These are phyloP conservation scores for Melanotaenia maccullochi DNA, from an alignment of 2,797 vertebrate genomes.

Conservation along the genomic window DNA sequence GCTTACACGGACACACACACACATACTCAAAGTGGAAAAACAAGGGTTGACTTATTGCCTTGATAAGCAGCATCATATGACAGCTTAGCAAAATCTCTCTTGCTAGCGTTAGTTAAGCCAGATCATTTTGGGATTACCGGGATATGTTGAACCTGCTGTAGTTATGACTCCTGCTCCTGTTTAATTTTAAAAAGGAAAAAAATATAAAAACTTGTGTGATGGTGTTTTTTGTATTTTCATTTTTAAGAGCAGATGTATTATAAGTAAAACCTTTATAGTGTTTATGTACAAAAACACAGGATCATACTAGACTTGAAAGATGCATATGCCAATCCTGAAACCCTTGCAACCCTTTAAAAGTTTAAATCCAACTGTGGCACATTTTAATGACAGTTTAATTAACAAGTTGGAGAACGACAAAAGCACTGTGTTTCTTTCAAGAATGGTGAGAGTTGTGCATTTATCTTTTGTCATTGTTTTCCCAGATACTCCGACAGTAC, in stretches of 20 bases:
- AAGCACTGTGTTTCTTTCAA: background rate
- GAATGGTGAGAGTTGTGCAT: background rate
- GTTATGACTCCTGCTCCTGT: background rate
- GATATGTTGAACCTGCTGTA: background rate
- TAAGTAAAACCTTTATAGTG: no score
- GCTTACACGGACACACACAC: no score
- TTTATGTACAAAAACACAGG: no score
- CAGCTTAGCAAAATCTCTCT: background rate
- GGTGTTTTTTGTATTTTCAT: no score
- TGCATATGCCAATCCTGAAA: no score
- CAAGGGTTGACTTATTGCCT: no score
- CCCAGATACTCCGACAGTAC: constrained; percentile 91
- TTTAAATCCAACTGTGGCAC: background rate
- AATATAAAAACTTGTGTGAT: no score
- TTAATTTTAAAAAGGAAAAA: no score
- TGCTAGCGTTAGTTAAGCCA: background rate
- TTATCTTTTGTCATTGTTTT: constrained; percentile 35
- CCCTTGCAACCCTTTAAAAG: background rate
- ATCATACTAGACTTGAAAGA: no score
- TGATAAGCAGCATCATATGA: background rate
- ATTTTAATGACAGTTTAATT: background rate
- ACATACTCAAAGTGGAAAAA: no score
- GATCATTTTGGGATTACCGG: background rate
- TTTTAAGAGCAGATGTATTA: no score
- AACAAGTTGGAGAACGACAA: background rate